phyloP scores from a whole-genome alignment of 2,888 invertebrate species.

The Pomacea canaliculata region DNA sequence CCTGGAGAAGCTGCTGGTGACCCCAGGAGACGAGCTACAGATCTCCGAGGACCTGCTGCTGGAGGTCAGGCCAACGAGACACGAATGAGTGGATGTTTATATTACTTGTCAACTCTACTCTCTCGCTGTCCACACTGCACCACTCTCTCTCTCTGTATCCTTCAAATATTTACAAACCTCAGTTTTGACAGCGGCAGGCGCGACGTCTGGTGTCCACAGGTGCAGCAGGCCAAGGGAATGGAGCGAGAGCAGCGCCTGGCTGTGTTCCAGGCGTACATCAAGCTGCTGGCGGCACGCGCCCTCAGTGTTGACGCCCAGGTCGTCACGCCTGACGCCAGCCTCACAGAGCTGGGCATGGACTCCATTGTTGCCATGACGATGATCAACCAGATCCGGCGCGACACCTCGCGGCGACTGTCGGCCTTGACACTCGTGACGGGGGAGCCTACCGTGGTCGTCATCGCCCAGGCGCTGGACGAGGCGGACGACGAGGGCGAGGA shows the following conservation, averaged over 20 bases:
- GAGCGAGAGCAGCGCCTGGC: constrained; percentile 2
- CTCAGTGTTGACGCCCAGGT: constrained; percentile 32
- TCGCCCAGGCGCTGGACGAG: constrained; percentile 16
- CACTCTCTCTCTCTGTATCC: no score
- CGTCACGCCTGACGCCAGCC: constrained; percentile 25
- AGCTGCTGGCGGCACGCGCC: constrained; percentile 25
- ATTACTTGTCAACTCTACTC: no score
- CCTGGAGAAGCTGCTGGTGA: constrained; percentile 22
- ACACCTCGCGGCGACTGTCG: constrained; percentile 26
- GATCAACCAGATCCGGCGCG: constrained; percentile 33
- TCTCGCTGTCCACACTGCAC: no score
- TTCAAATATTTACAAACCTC: no score
- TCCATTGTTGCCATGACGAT: constrained; percentile 44
- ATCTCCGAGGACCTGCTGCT: constrained; percentile 27
- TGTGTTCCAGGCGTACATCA: constrained; percentile 27
- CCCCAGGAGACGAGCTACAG: constrained; percentile 8
- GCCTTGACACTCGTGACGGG: constrained; percentile 24
- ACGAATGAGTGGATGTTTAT: no score
- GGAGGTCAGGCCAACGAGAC: background rate
- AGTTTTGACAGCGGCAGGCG: constrained; percentile 25
- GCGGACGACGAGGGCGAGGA: background rate
- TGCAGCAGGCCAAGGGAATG: background rate
- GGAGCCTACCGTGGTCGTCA: constrained; percentile 17
- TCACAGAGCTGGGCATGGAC: constrained; percentile 41
- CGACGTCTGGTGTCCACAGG: constrained; percentile 39